These are phyloP conservation scores for Lethocerus indicus DNA, from an alignment of 1,140 invertebrate species.

Conservation along the genomic window DNA sequence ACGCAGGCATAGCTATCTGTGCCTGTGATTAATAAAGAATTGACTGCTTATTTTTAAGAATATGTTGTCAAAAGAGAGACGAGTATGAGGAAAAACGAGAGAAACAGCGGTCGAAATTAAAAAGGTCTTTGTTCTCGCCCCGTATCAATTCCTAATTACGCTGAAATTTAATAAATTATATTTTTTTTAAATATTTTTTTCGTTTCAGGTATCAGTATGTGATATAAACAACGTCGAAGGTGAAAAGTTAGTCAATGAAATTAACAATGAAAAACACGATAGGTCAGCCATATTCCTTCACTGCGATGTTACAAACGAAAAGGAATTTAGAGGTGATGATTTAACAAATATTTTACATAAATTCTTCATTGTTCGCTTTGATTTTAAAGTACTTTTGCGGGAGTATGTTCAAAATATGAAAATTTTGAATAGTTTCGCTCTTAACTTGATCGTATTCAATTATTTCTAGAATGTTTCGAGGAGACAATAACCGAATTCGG, in stretches of 20 bases:
- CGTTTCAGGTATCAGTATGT: background rate
- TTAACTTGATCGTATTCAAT: background rate
- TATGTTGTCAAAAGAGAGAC: background rate
- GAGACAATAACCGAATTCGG: slow-evolving; percentile 48
- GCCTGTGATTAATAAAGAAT: too few relatives aligned
- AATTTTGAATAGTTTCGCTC: background rate
- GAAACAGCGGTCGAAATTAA: background rate
- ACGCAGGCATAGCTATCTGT: too few relatives aligned
- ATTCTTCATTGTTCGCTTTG: background rate
- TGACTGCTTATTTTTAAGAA: background rate
- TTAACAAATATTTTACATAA: background rate
- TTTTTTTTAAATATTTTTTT: background rate
- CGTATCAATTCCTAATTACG: background rate
- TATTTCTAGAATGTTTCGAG: slow-evolving; percentile 43
- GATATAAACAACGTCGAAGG: slow-evolving; percentile 3
- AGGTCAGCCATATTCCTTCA: background rate
- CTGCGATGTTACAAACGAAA: background rate
- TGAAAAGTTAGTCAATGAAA: background rate
- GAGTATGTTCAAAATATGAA: background rate
- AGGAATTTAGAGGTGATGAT: background rate
- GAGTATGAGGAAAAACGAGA: background rate
- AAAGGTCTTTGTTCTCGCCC: background rate
- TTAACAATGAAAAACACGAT: background rate
- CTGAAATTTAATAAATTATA: background rate
- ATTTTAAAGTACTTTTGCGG: background rate